Conservation (phyloP, 1,140 invertebrate genomes). For the Augochlora pura region DNA sequence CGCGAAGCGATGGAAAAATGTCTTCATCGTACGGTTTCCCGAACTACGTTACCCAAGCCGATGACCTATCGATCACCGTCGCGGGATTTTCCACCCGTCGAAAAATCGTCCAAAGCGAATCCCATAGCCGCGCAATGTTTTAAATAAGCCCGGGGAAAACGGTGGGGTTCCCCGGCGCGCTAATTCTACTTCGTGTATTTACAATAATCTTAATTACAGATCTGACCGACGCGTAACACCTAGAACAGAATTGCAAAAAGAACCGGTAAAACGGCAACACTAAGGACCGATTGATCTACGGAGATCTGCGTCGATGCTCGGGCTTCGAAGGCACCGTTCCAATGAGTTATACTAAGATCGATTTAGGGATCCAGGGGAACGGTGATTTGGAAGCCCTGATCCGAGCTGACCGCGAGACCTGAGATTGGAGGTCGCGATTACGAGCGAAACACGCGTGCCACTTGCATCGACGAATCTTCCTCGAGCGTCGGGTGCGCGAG, state of each 20-base stretch:
- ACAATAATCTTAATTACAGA: constrained; percentile 47
- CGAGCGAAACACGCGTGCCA: no score
- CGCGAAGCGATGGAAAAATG: not conserved
- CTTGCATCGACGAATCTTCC: no score
- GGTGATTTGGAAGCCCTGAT: constrained; percentile 30
- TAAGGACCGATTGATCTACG: constrained; percentile 27
- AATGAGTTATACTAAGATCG: no score
- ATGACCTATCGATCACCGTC: no score
- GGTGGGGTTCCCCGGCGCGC: not conserved
- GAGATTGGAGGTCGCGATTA: constrained; percentile 12
- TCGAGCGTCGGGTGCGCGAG: no score
- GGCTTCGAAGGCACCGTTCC: not conserved
- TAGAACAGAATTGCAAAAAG: not conserved
- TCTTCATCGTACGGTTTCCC: not conserved
- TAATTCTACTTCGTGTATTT: constrained; percentile 41
- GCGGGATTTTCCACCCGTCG: not conserved
- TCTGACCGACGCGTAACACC: constrained; percentile 4
- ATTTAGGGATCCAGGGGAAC: no score
- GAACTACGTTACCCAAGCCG: no score
- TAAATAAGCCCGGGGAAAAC: constrained; percentile 15
- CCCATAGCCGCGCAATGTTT: not conserved
- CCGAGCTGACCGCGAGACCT: constrained; percentile 44
- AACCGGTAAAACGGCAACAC: constrained; percentile 31
- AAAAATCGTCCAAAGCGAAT: not conserved
- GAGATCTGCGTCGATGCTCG: constrained; percentile 6